phyloP scores from a whole-genome alignment of 53 echinoderm and acorn worm species.

The Echinarachnius parma region DNA sequence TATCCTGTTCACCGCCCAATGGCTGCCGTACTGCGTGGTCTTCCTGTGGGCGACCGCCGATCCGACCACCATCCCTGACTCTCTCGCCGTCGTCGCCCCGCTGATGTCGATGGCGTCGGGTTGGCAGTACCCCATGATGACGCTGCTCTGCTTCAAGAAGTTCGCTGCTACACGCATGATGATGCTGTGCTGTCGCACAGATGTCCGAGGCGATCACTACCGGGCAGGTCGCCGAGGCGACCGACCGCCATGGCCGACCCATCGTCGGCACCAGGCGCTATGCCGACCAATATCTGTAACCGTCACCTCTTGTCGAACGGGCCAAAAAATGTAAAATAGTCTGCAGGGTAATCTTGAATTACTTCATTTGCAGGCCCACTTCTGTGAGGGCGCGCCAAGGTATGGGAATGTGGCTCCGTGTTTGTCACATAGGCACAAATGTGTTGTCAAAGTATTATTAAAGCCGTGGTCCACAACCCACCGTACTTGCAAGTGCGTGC shows the following conservation, averaged over 20 bases:
- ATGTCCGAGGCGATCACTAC: too few species aligned
- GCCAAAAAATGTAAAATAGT: too few species aligned
- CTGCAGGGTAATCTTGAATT: too few species aligned
- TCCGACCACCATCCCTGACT: slow-evolving; percentile 47
- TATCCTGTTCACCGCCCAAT: slow-evolving; percentile 60
- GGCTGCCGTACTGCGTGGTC: slow-evolving; percentile 67
- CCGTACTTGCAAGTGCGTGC: too few species aligned
- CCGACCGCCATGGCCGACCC: slow-evolving; percentile 4
- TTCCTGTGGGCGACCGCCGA: slow-evolving; percentile 72
- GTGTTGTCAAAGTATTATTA: too few species aligned
- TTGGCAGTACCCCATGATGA: slow-evolving; percentile 64
- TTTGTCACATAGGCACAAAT: too few species aligned
- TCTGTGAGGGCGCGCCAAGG: too few species aligned
- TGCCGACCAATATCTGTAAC: background rate
- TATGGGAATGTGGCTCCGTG: too few species aligned
- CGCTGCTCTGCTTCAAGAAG: slow-evolving; percentile 59
- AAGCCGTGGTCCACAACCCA: too few species aligned
- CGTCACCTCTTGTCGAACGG: too few species aligned
- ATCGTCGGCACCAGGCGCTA: background rate
- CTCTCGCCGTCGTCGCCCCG: slow-evolving; percentile 56
- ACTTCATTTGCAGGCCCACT: too few species aligned
- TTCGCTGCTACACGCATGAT: slow-evolving; percentile 51
- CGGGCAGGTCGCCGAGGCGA: background rate
- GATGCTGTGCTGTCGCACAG: slow-evolving; percentile 56
- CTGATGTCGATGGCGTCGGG: slow-evolving; percentile 56